A percentile compares a stretch with the other conserved stretches of the same genome.
These are phyloP conservation scores for Caenorhabditis macrosperma DNA, from an alignment of 2,888 invertebrate species.

Conservation along the genomic window DNA sequence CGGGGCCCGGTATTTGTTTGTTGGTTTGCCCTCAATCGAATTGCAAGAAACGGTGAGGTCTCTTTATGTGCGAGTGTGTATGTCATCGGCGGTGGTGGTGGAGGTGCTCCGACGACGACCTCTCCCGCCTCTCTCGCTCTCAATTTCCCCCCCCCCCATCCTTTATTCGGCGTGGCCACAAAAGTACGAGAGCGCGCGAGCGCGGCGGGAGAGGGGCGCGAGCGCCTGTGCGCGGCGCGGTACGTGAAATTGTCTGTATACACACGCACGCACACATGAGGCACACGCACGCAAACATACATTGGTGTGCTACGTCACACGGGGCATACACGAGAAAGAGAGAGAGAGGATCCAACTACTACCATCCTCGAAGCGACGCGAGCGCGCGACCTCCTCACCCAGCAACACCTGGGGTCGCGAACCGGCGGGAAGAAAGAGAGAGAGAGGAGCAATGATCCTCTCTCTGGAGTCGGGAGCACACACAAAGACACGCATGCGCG, in stretches of 20 bases:
- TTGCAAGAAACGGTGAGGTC: conserved; percentile 50
- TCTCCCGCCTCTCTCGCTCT: background rate
- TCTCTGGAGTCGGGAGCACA: conserved; percentile 37
- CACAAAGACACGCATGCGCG: too few relatives aligned
- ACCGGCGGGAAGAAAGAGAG: conserved; percentile 31
- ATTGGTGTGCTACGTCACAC: conserved; percentile 51
- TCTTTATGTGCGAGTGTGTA: conserved; percentile 43
- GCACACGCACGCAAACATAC: conserved; percentile 58
- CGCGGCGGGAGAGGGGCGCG: conserved; percentile 37
- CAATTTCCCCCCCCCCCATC: too few relatives aligned
- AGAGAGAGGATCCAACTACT: conserved; percentile 37
- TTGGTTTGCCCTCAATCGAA: conserved; percentile 56
- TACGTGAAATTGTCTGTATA: conserved; percentile 58
- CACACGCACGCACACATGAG: conserved; percentile 56
- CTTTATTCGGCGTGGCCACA: conserved; percentile 50
- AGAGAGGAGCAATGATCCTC: background rate
- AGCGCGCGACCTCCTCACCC: too few relatives aligned
- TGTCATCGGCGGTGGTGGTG: too few relatives aligned
- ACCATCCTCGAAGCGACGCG: conserved; percentile 16
- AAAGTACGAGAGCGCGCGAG: conserved; percentile 41
- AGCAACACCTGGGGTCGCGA: conserved; percentile 53
- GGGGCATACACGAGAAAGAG: conserved; percentile 46
- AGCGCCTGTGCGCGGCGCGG: conserved; percentile 60
- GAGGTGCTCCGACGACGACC: conserved; percentile 26
- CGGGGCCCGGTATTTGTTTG: conserved; percentile 47